These are phyloP conservation scores for Macrophya alboannulata DNA, from an alignment of 2,888 invertebrate species.

Conservation along the genomic window DNA sequence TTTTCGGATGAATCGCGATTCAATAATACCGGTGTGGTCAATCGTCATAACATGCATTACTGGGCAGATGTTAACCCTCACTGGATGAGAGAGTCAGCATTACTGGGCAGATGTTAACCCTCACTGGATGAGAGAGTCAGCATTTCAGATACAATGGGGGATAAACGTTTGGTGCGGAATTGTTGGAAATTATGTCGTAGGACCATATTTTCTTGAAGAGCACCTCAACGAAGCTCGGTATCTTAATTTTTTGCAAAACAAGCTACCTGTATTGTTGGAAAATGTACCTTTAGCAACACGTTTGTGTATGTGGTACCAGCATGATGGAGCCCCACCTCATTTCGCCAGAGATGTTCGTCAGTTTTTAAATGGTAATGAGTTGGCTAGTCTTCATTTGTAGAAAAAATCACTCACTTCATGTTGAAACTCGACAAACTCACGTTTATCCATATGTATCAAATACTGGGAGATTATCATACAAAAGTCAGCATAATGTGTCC, in stretches of 20 bases:
- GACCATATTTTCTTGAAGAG: too few species aligned
- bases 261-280: not conserved
- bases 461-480: too few species aligned
- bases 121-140: constrained; percentile 18
- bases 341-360: constrained; percentile 1
- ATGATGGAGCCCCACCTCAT: constrained; percentile 33
- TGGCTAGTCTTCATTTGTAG: not conserved
- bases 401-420: too few species aligned
- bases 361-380: constrained; percentile 1
- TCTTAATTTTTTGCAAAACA: too few species aligned
- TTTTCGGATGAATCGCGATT: constrained; percentile 48
- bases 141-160: not conserved
- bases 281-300: not conserved
- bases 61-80: constrained; percentile 8
- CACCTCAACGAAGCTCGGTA: too few species aligned
- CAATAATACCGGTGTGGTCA: constrained; percentile 34
- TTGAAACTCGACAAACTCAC: too few species aligned
- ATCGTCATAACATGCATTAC: constrained; percentile 36
- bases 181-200: too few species aligned
- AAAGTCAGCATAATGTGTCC: too few species aligned
- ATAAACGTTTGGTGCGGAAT: too few species aligned
- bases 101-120: constrained; percentile 9
- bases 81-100: constrained; percentile 22
- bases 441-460: too few species aligned
- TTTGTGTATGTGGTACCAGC: constrained; percentile 6